phyloP scores from a whole-genome alignment of 2,113 vertebrate species.

The Solea senegalensis region DNA sequence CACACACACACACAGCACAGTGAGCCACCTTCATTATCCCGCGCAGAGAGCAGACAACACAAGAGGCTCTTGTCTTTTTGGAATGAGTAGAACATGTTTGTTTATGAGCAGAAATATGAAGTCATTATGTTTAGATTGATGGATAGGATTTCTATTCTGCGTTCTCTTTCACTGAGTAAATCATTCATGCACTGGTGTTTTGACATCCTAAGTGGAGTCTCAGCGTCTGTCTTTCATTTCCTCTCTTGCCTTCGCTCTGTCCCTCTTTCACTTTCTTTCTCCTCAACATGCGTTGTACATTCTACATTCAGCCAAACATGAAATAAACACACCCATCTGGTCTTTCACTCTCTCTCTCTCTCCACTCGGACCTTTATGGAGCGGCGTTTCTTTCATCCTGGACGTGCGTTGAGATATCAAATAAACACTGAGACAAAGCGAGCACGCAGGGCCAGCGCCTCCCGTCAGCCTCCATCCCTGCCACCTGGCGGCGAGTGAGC shows the following conservation, averaged over 20 bases:
- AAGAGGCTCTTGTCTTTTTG: conserved; percentile 51
- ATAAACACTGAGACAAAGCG: conserved; percentile 62
- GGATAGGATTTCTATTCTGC: conserved; percentile 33
- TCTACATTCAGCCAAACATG: conserved; percentile 47
- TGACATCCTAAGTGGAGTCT: conserved; percentile 31
- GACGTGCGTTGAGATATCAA: conserved; percentile 50
- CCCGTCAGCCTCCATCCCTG: background rate
- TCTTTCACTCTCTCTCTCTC: conserved; percentile 38
- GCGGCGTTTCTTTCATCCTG: conserved; percentile 39
- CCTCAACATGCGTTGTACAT: conserved; percentile 15
- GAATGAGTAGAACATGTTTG: conserved; percentile 49
- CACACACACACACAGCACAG: background rate
- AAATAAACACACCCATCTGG: conserved; percentile 57
- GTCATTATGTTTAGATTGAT: conserved; percentile 53
- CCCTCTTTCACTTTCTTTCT: background rate
- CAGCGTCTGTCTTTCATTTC: conserved; percentile 52
- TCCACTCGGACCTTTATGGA: conserved; percentile 8
- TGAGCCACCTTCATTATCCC: conserved; percentile 66
- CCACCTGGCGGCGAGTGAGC: conserved; percentile 26
- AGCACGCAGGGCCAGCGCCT: conserved; percentile 7
- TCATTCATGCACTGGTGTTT: conserved; percentile 58
- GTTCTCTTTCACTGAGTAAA: conserved; percentile 39
- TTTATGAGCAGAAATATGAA: conserved; percentile 44
- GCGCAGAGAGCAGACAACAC: conserved; percentile 46
- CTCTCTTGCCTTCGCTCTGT: background rate